Evolutionary conservation across 2,888 invertebrate species (phyloP).

Genomic region (Hofmannophila pseudospretella): DNA sequence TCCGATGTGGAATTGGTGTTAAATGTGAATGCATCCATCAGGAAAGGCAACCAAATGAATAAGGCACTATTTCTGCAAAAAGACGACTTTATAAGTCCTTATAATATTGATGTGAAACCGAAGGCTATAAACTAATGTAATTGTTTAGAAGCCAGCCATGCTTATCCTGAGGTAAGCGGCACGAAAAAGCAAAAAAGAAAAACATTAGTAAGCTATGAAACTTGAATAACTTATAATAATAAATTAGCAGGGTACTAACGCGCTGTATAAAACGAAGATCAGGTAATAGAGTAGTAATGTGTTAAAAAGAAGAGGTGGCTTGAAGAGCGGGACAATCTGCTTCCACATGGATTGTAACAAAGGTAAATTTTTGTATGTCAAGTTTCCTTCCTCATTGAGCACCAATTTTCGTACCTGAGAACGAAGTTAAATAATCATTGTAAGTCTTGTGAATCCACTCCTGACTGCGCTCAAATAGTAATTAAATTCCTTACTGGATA

Average conservation of each 20-base stretch:
- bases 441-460: too few species aligned
- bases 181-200: too few species aligned
- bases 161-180: too few species aligned
- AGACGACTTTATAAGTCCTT: too few species aligned
- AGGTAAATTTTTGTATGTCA: conserved; percentile 20
- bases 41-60: conserved; percentile 34
- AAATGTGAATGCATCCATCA: conserved; percentile 18
- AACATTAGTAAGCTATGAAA: too few species aligned
- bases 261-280: conserved; percentile 76
- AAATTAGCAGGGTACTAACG: conserved; percentile 63
- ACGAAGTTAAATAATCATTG: too few species aligned
- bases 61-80: conserved; percentile 27
- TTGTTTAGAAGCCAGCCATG: too few species aligned
- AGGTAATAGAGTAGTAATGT: conserved; percentile 71
- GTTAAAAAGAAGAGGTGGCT: conserved; percentile 55
- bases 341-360: conserved; percentile 40
- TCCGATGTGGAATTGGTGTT: too few species aligned
- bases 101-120: too few species aligned
- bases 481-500: neutral
- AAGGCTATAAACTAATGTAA: too few species aligned
- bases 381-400: conserved; percentile 19
- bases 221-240: too few species aligned
- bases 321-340: conserved; percentile 69
- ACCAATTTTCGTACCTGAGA: conserved; percentile 26
- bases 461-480: too few species aligned